Conservation (phyloP, 2,888 invertebrate genomes). For the Balanococcus diminutus region DNA sequence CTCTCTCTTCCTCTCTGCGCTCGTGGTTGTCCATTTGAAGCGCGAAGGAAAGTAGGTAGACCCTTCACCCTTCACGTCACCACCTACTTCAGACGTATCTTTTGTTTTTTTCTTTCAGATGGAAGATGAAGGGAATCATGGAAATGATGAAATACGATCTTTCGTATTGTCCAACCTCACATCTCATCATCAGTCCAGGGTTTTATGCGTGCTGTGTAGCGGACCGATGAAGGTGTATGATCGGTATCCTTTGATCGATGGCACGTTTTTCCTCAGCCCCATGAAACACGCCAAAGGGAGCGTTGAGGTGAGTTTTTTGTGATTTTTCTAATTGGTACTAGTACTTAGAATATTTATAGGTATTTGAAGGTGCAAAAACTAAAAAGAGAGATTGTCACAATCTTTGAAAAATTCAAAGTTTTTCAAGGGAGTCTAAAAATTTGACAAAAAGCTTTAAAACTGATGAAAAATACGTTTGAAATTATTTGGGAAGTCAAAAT, state of each 20-base stretch:
- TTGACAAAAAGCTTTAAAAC: too few relatives aligned
- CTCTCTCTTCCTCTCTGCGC: too few relatives aligned
- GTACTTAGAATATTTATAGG: too few relatives aligned
- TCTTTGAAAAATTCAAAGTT: neutral
- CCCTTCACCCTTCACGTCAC: too few relatives aligned
- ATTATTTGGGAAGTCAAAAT: too few relatives aligned
- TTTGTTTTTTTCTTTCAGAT: conserved; percentile 69
- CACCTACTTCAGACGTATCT: neutral
- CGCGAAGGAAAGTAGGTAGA: too few relatives aligned
- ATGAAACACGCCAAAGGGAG: conserved; percentile 86
- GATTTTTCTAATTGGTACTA: neutral
- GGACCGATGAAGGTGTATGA: conserved; percentile 92
- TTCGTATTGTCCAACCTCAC: conserved; percentile 95
- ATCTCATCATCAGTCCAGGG: conserved; percentile 84
- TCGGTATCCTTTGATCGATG: conserved; percentile 95
- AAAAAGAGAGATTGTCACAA: neutral
- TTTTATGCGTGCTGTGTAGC: conserved; percentile 86
- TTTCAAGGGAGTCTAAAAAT: neutral
- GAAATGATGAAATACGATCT: conserved; percentile 95
- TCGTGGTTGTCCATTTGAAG: too few relatives aligned
- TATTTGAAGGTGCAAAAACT: too few relatives aligned
- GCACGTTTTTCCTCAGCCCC: conserved; percentile 96
- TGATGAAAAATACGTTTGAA: too few relatives aligned
- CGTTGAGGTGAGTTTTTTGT: conserved; percentile 72
- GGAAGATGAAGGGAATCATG: conserved; percentile 98